Conservation (phyloP, 2,888 invertebrate species). For the Eupithecia exiguata region DNA sequence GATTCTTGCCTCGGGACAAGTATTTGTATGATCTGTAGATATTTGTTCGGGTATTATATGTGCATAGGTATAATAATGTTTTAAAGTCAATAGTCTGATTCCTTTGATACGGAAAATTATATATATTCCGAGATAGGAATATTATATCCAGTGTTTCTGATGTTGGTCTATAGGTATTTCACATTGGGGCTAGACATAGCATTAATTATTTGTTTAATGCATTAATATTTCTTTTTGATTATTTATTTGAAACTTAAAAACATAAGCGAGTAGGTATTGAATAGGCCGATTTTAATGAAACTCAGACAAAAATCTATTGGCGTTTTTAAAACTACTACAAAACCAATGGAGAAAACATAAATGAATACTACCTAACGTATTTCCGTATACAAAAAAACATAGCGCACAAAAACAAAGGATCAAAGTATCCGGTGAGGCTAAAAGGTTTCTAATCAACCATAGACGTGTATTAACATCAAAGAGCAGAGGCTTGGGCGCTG, state of each 20-base stretch:
- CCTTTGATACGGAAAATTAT: background rate
- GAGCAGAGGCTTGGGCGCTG: background rate
- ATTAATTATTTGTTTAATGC: too few relatives aligned
- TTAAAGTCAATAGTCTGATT: background rate
- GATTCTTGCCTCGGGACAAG: too few relatives aligned
- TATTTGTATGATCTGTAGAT: too few relatives aligned
- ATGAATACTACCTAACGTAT: background rate
- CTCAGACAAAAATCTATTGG: background rate
- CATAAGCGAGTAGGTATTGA: too few relatives aligned
- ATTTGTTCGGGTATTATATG: too few relatives aligned
- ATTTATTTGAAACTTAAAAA: background rate
- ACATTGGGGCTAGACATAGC: too few relatives aligned
- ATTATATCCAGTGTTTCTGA: background rate
- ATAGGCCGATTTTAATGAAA: background rate
- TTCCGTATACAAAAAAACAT: background rate
- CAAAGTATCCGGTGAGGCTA: slow-evolving; percentile 10
- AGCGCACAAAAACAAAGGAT: slow-evolving; percentile 16
- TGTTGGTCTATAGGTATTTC: too few relatives aligned
- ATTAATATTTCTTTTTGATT: too few relatives aligned
- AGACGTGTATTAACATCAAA: slow-evolving; percentile 35
- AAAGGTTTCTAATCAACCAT: slow-evolving; percentile 26
- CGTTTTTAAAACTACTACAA: background rate
- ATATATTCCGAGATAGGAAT: background rate
- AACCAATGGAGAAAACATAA: background rate
- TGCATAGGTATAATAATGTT: too few relatives aligned